A percentile compares a stretch with the other conserved stretches of the same genome.
These are phyloP conservation scores for Gymnoscopelus braueri DNA, from an alignment of 2,797 vertebrate species.

Conservation along the genomic window DNA sequence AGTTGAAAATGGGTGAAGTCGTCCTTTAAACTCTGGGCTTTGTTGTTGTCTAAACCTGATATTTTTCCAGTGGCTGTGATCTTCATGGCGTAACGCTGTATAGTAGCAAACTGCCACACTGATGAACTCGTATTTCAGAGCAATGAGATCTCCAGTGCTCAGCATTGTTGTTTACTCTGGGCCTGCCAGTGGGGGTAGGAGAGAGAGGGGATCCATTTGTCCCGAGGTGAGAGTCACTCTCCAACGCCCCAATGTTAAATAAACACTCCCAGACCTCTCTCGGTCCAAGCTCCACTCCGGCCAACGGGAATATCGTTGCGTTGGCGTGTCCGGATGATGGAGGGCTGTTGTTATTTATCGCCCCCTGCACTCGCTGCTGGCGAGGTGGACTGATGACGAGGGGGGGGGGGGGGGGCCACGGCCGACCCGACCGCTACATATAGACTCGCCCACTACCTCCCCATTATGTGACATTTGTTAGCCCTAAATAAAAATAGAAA, in stretches of 20 bases:
- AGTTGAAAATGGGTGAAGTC: too few species aligned
- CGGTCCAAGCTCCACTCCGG: constrained; percentile 62
- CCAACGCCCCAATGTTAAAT: constrained; percentile 74
- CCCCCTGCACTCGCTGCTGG: constrained; percentile 63
- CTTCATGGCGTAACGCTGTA: too few species aligned
- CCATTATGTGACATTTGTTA: constrained; percentile 68
- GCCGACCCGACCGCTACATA: constrained; percentile 48
- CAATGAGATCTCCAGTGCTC: constrained; percentile 69
- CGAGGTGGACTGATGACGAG: constrained; percentile 37
- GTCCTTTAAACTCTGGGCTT: too few species aligned
- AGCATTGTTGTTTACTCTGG: constrained; percentile 69
- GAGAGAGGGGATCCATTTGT: constrained; percentile 69
- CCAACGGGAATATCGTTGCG: constrained; percentile 64
- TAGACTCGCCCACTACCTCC: constrained; percentile 64
- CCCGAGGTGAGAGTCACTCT: constrained; percentile 74
- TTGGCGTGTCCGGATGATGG: constrained; percentile 79
- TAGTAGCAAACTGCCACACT: constrained; percentile 15
- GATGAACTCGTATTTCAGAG: constrained; percentile 71
- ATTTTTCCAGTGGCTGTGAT: too few species aligned
- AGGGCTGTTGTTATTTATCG: constrained; percentile 81
- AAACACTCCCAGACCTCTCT: constrained; percentile 77
- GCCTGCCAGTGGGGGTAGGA: constrained; percentile 55
- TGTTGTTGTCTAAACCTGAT: too few species aligned
- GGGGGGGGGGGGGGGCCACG: constrained; percentile 58
- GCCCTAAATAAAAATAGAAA: constrained; percentile 83